phyloP scores from a whole-genome alignment of 2,888 invertebrate genomes.

The Agrotis ipsilon region DNA sequence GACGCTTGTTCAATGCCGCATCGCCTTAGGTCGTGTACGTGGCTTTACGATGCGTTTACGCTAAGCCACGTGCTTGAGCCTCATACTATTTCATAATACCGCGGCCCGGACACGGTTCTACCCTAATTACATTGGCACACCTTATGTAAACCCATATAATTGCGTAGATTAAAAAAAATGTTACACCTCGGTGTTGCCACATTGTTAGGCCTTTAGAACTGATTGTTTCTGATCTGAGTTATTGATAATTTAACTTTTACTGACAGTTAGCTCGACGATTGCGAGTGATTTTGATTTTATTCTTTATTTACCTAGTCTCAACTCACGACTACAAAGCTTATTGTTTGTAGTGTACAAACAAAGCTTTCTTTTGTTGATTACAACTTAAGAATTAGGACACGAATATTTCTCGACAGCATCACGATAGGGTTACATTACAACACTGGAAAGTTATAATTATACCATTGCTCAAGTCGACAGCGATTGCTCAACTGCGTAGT shows the following conservation, averaged over 20 bases:
- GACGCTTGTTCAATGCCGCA: neutral
- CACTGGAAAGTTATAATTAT: slow-evolving; percentile 67
- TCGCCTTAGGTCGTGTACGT: neutral
- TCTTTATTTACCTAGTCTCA: too few relatives aligned
- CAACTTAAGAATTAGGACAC: slow-evolving; percentile 2
- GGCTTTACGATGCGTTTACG: neutral
- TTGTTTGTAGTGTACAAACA: neutral
- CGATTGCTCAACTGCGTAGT: slow-evolving; percentile 31
- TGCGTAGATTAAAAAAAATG: slow-evolving; percentile 53
- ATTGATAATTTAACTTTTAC: slow-evolving; percentile 18
- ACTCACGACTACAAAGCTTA: neutral
- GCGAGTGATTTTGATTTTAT: too few relatives aligned
- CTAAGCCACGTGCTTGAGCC: slow-evolving; percentile 18
- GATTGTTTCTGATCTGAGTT: slow-evolving; percentile 22
- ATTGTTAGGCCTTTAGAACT: slow-evolving; percentile 23
- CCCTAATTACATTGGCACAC: slow-evolving; percentile 50
- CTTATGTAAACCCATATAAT: slow-evolving; percentile 56
- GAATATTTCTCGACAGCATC: neutral
- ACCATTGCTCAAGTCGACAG: slow-evolving; percentile 69
- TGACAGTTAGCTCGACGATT: neutral
- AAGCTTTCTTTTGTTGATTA: neutral
- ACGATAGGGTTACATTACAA: slow-evolving; percentile 43
- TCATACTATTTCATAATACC: slow-evolving; percentile 44
- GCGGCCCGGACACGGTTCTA: slow-evolving; percentile 32
- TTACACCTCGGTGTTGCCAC: slow-evolving; percentile 30